Evolutionary conservation across 2,113 vertebrate genomes (phyloP).

Genomic region (Etheostoma cragini): DNA sequence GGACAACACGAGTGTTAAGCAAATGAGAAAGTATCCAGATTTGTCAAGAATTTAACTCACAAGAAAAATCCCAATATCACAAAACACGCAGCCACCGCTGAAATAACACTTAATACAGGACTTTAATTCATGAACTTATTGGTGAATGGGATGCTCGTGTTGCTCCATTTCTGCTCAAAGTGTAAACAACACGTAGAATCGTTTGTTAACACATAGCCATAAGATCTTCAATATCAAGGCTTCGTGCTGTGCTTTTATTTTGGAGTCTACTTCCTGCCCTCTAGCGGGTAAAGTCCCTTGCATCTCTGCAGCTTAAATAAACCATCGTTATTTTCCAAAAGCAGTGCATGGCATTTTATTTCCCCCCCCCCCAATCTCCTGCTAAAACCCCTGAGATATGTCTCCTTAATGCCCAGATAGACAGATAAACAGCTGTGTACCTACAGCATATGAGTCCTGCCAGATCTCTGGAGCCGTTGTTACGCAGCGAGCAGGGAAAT

Average conservation of each 20-base stretch:
- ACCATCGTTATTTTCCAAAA: conserved; percentile 1
- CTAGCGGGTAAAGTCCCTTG: background rate
- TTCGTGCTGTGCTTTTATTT: background rate
- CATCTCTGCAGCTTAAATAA: conserved; percentile 18
- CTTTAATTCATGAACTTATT: background rate
- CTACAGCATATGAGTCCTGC: conserved; percentile 55
- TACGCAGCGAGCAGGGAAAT: conserved; percentile 41
- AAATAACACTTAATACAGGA: background rate
- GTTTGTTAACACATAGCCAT: no score
- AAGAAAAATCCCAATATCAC: no score
- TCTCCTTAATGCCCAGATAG: conserved; percentile 29
- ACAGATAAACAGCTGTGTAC: conserved; percentile 36
- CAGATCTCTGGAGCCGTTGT: conserved; percentile 48
- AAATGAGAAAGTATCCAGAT: no score
- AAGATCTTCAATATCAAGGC: background rate
- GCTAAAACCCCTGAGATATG: conserved; percentile 21
- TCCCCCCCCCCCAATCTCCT: background rate
- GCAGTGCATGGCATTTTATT: conserved; percentile 7
- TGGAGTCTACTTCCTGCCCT: conserved; percentile 3
- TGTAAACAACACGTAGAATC: no score
- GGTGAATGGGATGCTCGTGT: no score
- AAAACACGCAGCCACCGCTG: no score
- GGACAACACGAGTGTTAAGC: no score
- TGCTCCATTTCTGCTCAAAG: no score
- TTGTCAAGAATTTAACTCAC: background rate